These are phyloP conservation scores for Manis pentadactyla DNA, from an alignment of 2,797 vertebrate species.

Conservation along the genomic window DNA sequence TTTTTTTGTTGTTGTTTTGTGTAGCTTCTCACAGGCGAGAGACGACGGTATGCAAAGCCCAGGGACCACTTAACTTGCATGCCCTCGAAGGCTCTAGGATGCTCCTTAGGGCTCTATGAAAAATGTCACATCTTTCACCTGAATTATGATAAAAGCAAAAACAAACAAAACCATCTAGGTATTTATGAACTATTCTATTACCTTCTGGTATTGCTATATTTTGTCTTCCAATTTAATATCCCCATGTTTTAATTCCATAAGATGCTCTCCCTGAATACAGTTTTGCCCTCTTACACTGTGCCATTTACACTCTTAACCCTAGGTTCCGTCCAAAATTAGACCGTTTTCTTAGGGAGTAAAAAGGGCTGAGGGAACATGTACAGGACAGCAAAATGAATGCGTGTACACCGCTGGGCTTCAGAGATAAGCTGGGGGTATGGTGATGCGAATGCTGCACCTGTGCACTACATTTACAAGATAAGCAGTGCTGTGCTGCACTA, in stretches of 20 bases:
- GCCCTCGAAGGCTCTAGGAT: background rate
- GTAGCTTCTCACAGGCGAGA: background rate
- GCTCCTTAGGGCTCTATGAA: background rate
- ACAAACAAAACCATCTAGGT: background rate
- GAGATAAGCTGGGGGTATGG: background rate
- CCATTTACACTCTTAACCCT: background rate
- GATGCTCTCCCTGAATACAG: background rate
- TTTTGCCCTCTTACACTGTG: background rate
- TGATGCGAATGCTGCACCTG: background rate
- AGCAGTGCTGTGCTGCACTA: background rate
- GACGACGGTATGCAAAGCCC: background rate
- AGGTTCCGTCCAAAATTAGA: background rate
- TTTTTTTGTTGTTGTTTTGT: background rate
- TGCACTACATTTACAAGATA: background rate
- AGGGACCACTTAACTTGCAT: background rate
- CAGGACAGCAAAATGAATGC: background rate
- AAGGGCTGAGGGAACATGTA: background rate
- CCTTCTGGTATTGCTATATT: background rate
- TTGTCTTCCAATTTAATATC: background rate
- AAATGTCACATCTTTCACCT: background rate
- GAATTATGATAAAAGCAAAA: background rate
- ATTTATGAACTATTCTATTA: background rate
- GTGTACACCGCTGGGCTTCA: background rate
- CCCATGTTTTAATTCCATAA: background rate
- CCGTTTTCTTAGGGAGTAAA: background rate